Base-by-base conservation (phyloP, 2,113 vertebrate species). In the Eudorcas thomsonii region DNA sequence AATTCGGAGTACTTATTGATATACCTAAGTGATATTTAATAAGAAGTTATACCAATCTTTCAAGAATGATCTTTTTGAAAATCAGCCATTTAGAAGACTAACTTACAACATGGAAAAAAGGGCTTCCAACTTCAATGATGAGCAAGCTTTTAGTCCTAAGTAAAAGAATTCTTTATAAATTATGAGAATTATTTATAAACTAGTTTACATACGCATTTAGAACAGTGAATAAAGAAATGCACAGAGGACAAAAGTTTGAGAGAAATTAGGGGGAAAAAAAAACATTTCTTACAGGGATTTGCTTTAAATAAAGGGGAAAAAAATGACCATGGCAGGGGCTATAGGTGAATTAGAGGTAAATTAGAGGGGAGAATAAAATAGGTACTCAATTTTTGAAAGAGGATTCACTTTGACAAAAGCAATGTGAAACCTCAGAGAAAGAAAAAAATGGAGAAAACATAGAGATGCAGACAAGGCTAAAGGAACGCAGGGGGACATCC, bases 281-380 rank as follows among this genome's bases (percentile, higher is more conserved):
- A 48, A 25, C 23, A 45, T 36, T 95, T 60, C 90, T 90, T 89
- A n/a, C 57, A 85, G 7, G 1, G 21, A 78, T 78, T 93, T 15
- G 3, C 59, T 94, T 97, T 89, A 77, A 96, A 89, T 94, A 57
- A 80, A 52, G 81, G 59, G 77, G n/a, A 78, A 71, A 19, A 90
- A 13, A 7, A 6, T 71, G 6, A 95, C 15, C 84, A 21, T 45
- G 80, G 43, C 84, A 60, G 7, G 89, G n/a, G 83, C 17, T n/a
- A 71, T 39, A 71, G 67, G 67, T 71, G 21, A 71, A 39, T 17
- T 59, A 17, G 33, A 87, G 36, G 50, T 30, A 25, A 11, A 77
- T 71, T 43, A 62, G 25, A 88, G 80, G 30, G 30, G n/a, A 4
- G 26, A 95, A 86, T 91, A 30, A 90, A 50, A 90, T 1, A 82